phyloP scores from a whole-genome alignment of 2,888 invertebrate species.

The Cephus pulcher region DNA sequence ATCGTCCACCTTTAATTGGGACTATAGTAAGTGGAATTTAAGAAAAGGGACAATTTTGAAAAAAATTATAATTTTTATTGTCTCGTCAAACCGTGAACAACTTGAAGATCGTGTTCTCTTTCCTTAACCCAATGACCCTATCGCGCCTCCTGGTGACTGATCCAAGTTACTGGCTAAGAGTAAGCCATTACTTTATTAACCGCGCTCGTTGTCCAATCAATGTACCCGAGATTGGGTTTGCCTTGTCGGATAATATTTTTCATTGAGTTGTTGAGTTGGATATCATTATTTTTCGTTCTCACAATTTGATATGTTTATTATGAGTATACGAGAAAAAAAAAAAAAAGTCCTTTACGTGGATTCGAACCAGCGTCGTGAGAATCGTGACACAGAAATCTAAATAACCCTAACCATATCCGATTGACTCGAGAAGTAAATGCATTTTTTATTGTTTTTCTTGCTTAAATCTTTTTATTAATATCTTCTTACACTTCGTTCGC shows the following conservation, averaged over 20 bases:
- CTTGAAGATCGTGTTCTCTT: neutral
- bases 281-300: neutral
- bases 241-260: neutral
- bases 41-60: neutral
- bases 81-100: neutral
- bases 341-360: neutral
- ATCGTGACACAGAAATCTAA: no score
- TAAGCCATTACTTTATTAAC: slow-evolving; percentile 44
- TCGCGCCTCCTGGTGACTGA: neutral
- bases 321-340: neutral
- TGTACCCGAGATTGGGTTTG: neutral
- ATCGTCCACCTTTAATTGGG: no score
- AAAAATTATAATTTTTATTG: neutral
- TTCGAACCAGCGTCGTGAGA: neutral
- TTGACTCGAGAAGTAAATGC: neutral
- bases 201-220: slow-evolving; percentile 37
- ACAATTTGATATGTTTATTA: no score
- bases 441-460: neutral
- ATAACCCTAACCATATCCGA: no score
- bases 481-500: neutral
- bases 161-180: slow-evolving; percentile 25
- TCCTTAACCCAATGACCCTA: slow-evolving; percentile 13
- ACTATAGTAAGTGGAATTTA: neutral
- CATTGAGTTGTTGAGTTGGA: neutral
- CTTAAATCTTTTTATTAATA: neutral